phyloP scores from a whole-genome alignment of 2,113 vertebrate species.

The Anhinga anhinga region DNA sequence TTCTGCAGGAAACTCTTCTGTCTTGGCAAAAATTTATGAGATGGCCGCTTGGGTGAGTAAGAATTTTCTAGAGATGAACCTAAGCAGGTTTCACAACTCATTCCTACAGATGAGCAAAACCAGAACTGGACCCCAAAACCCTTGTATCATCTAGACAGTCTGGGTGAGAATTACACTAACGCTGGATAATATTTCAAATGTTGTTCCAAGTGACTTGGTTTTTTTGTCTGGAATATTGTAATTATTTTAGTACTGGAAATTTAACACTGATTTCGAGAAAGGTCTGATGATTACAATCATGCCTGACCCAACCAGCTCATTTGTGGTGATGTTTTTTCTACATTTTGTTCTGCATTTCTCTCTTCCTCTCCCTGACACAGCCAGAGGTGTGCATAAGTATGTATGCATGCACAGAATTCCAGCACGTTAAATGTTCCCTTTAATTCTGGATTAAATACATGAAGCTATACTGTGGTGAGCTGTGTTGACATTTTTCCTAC shows the following conservation, averaged over 20 bases:
- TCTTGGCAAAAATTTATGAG: background rate
- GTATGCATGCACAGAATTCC: background rate
- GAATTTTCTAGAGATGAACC: background rate
- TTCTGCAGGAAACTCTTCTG: background rate
- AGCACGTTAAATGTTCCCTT: background rate
- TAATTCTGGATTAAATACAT: background rate
- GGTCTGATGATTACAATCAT: background rate
- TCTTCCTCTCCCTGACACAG: background rate
- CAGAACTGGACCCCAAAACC: background rate
- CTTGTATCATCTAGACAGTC: background rate
- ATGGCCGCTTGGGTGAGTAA: background rate
- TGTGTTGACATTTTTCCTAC: background rate
- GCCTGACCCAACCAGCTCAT: background rate
- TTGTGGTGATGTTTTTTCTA: background rate
- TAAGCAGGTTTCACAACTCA: background rate
- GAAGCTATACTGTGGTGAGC: background rate
- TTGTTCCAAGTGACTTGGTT: background rate
- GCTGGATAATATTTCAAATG: background rate
- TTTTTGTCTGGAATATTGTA: rapidly evolving
- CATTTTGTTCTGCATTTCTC: background rate
- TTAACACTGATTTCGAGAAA: background rate
- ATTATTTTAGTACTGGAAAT: background rate
- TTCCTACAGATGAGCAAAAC: background rate
- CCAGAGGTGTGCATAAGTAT: background rate
- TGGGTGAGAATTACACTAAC: background rate